Conservation (phyloP, 2,113 vertebrate species). For the Bos taurus region DNA sequence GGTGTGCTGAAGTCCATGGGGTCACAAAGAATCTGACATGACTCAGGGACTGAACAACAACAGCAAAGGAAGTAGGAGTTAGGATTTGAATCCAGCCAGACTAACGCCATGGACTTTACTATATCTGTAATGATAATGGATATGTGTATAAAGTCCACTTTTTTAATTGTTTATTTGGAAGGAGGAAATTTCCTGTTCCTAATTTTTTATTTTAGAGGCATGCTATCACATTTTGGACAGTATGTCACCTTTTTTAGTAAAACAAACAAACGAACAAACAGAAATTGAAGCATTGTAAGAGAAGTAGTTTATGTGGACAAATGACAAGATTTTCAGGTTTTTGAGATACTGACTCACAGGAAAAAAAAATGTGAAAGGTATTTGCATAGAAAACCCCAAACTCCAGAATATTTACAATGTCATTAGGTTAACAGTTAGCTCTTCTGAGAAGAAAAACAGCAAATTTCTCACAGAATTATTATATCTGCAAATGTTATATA, state of each 20-base stretch:
- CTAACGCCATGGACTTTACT: background rate
- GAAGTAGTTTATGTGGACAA: background rate
- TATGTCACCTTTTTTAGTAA: background rate
- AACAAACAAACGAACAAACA: background rate
- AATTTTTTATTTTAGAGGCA: background rate
- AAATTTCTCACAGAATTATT: background rate
- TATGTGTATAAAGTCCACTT: background rate
- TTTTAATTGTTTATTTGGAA: background rate
- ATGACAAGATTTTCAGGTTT: background rate
- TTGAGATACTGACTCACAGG: background rate
- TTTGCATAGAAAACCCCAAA: background rate
- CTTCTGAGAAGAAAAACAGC: background rate
- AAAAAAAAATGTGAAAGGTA: background rate
- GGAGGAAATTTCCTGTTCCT: background rate
- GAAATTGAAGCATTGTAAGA: background rate
- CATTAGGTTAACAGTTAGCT: background rate
- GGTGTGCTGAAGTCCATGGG: background rate
- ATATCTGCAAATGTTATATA: background rate
- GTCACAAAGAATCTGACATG: background rate
- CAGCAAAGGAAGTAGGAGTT: background rate
- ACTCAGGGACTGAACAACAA: background rate
- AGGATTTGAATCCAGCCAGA: background rate
- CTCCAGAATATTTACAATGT: background rate
- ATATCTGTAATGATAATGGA: background rate
- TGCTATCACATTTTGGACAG: background rate